Conservation (phyloP, 2,797 vertebrate genomes). For the Lepidocolaptes lacrymiger region DNA sequence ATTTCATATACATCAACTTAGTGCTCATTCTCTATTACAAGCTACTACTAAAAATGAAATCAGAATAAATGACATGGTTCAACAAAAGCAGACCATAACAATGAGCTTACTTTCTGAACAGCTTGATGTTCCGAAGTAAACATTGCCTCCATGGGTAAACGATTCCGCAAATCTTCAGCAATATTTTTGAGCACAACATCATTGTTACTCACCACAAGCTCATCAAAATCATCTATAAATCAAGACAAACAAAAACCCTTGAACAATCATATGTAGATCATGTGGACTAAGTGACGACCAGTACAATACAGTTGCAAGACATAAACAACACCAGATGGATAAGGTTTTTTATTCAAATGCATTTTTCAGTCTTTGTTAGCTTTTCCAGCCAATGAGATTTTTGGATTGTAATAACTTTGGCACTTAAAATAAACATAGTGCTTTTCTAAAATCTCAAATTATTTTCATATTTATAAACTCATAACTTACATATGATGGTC, state of each 20-base stretch:
- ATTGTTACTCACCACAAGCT: conserved; percentile 72
- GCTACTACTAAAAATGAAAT: not conserved
- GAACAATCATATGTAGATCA: conserved; percentile 19
- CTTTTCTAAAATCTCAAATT: conserved; percentile 52
- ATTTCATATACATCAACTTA: not conserved
- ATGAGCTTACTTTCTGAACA: conserved; percentile 79
- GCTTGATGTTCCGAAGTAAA: conserved; percentile 81
- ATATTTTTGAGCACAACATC: conserved; percentile 81
- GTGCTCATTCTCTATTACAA: not conserved
- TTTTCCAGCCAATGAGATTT: conserved; percentile 40
- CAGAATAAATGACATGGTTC: not conserved
- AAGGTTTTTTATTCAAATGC: not conserved
- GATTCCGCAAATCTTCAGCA: conserved; percentile 84
- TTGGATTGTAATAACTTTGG: conserved; percentile 34
- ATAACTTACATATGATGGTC: conserved; percentile 49
- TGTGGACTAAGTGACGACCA: conserved; percentile 19
- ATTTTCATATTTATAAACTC: conserved; percentile 61
- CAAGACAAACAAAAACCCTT: conserved; percentile 6
- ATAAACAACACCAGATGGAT: conserved; percentile 53
- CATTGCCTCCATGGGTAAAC: conserved; percentile 84
- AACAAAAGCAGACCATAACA: not conserved
- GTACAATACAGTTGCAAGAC: conserved; percentile 5
- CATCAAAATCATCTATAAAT: conserved; percentile 78
- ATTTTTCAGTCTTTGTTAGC: conserved; percentile 40
- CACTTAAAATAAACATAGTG: conserved; percentile 47